Evolutionary conservation across 2,113 vertebrate genomes (phyloP).

Genomic region (Microcebus griseorufus): DNA sequence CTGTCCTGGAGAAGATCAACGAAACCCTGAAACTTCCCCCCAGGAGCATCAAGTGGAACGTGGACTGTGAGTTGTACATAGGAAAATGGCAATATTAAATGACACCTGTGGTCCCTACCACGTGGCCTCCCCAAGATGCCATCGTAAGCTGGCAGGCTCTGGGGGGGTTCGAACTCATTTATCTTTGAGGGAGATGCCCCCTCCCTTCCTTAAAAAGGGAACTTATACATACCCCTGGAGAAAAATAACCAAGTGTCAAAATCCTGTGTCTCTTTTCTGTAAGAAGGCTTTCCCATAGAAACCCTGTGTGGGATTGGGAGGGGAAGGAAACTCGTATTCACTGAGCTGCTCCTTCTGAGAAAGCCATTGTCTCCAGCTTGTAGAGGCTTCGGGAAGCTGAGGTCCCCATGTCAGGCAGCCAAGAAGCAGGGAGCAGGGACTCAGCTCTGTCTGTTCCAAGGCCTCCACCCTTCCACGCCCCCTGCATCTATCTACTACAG

Average conservation of each 20-base stretch:
- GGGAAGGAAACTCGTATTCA: background rate
- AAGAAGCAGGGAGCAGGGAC: background rate
- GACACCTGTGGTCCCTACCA: background rate
- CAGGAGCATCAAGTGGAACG: constrained; percentile 92
- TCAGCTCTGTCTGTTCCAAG: background rate
- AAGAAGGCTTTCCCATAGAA: background rate
- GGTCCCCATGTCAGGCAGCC: background rate
- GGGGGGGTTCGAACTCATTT: background rate
- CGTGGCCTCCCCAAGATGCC: background rate
- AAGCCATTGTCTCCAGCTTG: background rate
- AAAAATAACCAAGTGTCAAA: background rate
- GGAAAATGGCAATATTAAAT: background rate
- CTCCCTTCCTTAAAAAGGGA: background rate
- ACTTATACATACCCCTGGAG: background rate
- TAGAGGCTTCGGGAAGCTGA: background rate
- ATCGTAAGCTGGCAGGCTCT: background rate
- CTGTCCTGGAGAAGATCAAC: constrained; percentile 94
- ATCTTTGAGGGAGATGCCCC: background rate
- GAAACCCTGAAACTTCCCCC: constrained; percentile 92
- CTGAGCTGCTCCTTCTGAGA: background rate
- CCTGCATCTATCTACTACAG: background rate
- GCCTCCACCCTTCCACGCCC: background rate
- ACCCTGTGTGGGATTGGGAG: background rate
- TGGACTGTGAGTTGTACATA: constrained; percentile 89
- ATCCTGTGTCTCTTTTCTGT: background rate